Evolutionary conservation across 2,113 vertebrate genomes (phyloP).

Genomic region (Eretmochelys imbricata): DNA sequence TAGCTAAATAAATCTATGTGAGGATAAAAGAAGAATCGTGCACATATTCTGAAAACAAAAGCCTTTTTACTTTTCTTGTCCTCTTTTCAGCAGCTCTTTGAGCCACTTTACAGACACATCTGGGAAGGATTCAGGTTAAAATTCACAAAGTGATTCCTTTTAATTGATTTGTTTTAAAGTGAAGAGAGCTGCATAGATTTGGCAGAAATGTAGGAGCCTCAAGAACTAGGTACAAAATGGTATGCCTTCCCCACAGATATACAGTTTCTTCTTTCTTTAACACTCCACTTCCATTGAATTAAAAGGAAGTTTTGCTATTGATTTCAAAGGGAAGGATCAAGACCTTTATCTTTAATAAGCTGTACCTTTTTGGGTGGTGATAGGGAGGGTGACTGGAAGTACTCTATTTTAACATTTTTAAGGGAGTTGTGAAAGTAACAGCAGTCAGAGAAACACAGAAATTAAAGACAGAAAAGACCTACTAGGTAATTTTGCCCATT

Average conservation of each 20-base stretch:
- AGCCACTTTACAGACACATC: not conserved
- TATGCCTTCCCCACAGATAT: not conserved
- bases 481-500: not conserved
- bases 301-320: not conserved
- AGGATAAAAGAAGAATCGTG: not conserved
- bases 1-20: constrained; percentile 7
- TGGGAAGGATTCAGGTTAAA: not conserved
- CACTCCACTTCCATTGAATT: not conserved
- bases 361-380: not conserved
- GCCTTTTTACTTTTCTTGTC: not conserved
- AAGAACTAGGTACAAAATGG: not conserved
- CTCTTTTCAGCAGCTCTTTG: constrained; percentile 25
- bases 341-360: not conserved
- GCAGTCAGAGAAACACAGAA: not conserved
- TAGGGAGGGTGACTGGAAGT: not conserved
- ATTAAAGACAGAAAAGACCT: not conserved
- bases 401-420: not conserved
- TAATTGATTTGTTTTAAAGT: not conserved
- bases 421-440: not conserved
- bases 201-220: not conserved
- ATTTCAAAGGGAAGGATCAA: not conserved
- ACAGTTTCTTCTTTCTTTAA: not conserved
- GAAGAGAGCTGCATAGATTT: not conserved
- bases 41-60: constrained; percentile 13
- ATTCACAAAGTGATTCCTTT: not conserved